Conservation (phyloP, 2,888 invertebrate genomes). For the Andrena chrysosceles region DNA sequence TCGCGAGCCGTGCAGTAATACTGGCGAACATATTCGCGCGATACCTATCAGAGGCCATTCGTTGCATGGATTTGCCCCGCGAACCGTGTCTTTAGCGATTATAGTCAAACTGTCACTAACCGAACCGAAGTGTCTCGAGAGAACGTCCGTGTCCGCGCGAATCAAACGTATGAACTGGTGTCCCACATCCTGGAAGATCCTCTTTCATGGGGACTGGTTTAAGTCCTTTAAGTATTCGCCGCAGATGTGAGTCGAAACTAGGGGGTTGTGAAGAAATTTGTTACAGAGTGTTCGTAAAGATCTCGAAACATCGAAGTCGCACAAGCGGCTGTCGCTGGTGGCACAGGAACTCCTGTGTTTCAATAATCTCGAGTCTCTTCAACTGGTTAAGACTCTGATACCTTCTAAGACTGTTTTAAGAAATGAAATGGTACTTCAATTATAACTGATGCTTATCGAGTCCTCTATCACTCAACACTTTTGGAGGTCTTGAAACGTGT, state of each 20-base stretch:
- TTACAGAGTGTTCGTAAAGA: background rate
- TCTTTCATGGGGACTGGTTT: background rate
- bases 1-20: slow-evolving; percentile 21
- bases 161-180: background rate
- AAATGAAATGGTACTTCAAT: background rate
- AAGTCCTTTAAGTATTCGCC: background rate
- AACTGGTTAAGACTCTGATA: background rate
- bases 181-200: background rate
- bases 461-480: background rate
- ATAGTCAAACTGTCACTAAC: slow-evolving; percentile 34
- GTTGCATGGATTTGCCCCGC: slow-evolving; percentile 64
- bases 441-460: background rate
- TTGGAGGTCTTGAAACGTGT: background rate
- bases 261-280: background rate
- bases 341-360: background rate
- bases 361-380: background rate
- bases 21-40: slow-evolving; percentile 41
- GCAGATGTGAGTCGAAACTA: background rate
- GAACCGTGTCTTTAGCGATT: slow-evolving; percentile 44
- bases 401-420: background rate
- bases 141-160: slow-evolving; percentile 14
- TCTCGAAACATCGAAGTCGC: background rate
- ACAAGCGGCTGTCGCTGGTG: background rate
- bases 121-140: slow-evolving; percentile 18
- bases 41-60: slow-evolving; percentile 57